Base-by-base conservation (phyloP, 2,113 vertebrate species). In the Odocoileus virginianus region DNA sequence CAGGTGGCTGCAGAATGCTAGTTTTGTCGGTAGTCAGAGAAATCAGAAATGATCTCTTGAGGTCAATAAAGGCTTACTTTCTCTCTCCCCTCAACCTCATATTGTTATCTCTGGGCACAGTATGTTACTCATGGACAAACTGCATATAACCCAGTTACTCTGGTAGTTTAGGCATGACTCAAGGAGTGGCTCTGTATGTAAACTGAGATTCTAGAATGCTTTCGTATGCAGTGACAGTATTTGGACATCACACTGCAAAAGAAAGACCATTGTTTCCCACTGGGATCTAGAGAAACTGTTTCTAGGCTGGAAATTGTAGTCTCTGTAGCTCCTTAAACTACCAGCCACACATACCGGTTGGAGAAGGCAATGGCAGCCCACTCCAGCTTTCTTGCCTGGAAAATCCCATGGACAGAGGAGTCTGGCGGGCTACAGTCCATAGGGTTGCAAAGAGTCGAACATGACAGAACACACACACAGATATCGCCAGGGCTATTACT, bases 401-500 rank as follows among this genome's bases (percentile, higher is more conserved):
- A 76, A 43, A 43, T 43, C 71, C 3, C 40, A 7, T 27, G 71
- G 40, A 8, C 23, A 15, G 40, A 76, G 23, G 40, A 76, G 40
- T 43, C 40, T 27, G 40, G 40, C 3, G 5, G 71, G 36, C 71
- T 43, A 76, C 67, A 40, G 67, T 74, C 67, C 36, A 74, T 7
- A 13, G n/a, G 36, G 71, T 43, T 6, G 7, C 71, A 76, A 14
- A 76, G 71, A 76, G 40, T 43, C 1, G 0, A 12, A 27, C 71
- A 43, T 0, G 12, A 40, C 67, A 36, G n/a, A 43, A 6, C 23
- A 4, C 6, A 30, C 12, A 43, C 3, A 1, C 40, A 43, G 71
- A 2, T 43, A 45, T 76, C 1, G 2, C 21, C 11, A 33, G 11
- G 43, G 8, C 33, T 43, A 1, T 50, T 28, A 27, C 0, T 9